Percentiles rank a stretch among this genome's conserved stretches.
These are phyloP conservation scores for Tenthredo mesomela DNA, from an alignment of 2,888 invertebrate genomes.

Conservation along the genomic window DNA sequence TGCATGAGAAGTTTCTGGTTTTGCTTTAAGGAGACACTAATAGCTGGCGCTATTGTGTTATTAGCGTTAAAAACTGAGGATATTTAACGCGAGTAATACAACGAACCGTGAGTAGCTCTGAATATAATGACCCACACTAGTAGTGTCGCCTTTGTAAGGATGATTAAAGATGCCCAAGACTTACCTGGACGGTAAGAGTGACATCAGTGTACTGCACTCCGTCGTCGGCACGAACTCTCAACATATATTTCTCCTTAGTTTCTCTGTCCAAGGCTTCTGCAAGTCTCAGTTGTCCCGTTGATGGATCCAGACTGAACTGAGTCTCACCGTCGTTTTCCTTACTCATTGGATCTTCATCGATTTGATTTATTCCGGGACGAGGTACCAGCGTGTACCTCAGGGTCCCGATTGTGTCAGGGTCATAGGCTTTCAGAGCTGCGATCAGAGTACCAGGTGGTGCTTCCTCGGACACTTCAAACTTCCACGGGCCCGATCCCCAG, in stretches of 20 bases:
- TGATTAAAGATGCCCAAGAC: constrained; percentile 65
- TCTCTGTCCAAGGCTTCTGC: constrained; percentile 92
- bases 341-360: constrained; percentile 50
- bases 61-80: constrained; percentile 42
- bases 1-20: constrained; percentile 44
- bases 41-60: constrained; percentile 50
- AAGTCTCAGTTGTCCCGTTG: constrained; percentile 86
- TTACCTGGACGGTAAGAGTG: constrained; percentile 88
- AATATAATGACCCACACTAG: constrained; percentile 28
- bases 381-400: constrained; percentile 87
- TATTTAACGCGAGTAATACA: constrained; percentile 35
- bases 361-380: constrained; percentile 70
- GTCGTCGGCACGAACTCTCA: constrained; percentile 92
- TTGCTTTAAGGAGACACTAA: constrained; percentile 44
- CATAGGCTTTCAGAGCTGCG: constrained; percentile 88
- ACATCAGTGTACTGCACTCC: constrained; percentile 92
- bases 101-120: constrained; percentile 45
- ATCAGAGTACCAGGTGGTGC: constrained; percentile 90
- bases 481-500: constrained; percentile 87
- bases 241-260: constrained; percentile 87
- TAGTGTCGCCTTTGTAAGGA: constrained; percentile 36
- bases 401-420: constrained; percentile 91
- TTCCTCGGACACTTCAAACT: constrained; percentile 91
- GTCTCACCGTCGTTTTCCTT: constrained; percentile 78
- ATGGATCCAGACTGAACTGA: constrained; percentile 87